These are phyloP conservation scores for Podocnemis expansa DNA, from an alignment of 2,113 vertebrate species.

Conservation along the genomic window DNA sequence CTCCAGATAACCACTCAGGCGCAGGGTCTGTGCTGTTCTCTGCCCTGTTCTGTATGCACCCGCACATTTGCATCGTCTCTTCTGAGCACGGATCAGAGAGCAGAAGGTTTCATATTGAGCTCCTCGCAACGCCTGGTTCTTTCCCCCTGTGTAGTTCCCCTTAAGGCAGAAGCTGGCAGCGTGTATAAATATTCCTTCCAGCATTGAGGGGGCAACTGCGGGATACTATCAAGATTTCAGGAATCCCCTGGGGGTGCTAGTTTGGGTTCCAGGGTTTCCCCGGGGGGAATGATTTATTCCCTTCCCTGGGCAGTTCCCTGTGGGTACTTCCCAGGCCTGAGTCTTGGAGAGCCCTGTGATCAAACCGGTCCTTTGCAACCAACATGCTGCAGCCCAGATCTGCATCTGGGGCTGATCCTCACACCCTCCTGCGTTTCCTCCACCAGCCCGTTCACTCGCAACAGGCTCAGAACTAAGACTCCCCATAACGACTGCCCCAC, in stretches of 20 bases:
- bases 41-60: neutral
- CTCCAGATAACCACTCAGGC: neutral
- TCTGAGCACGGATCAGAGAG: too few species aligned
- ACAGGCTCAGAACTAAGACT: neutral
- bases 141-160: fast-evolving
- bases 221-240: neutral
- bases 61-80: neutral
- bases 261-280: neutral
- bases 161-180: neutral
- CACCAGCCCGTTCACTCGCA: neutral
- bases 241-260: neutral
- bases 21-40: neutral
- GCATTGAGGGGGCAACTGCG: fast-evolving
- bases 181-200: neutral
- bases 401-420: neutral
- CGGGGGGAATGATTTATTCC: neutral
- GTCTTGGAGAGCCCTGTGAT: neutral
- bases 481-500: neutral
- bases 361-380: neutral
- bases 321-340: neutral
- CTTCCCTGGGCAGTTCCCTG: neutral
- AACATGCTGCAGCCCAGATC: fast-evolving
- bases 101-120: too few species aligned
- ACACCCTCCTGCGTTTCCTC: too few species aligned
- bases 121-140: neutral